Percentiles rank a stretch among this genome's conserved stretches.
phyloP scores from a whole-genome alignment of 2,113 vertebrate genomes.

The Gymnocephalus cernua region DNA sequence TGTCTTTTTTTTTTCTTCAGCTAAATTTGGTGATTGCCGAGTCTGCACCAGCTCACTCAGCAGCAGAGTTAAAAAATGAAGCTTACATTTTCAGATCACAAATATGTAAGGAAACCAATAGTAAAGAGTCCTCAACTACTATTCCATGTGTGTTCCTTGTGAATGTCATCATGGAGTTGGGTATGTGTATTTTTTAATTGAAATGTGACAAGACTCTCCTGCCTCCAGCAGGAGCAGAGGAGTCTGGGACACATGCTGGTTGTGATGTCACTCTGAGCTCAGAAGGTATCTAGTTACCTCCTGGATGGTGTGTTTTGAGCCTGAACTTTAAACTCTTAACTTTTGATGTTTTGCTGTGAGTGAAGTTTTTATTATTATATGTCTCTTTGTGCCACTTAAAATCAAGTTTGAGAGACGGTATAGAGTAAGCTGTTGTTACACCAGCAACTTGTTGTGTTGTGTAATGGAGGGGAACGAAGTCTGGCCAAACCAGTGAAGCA shows the following conservation, averaged over 20 bases:
- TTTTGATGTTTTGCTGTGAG: conserved; percentile 50
- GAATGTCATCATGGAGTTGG: neutral
- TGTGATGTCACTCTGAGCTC: conserved; percentile 80
- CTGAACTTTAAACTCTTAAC: conserved; percentile 9
- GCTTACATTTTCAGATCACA: neutral
- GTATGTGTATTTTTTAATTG: neutral
- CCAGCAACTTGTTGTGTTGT: conserved; percentile 15
- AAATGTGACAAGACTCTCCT: conserved; percentile 38
- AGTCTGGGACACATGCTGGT: conserved; percentile 37
- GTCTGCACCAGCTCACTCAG: neutral
- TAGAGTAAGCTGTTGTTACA: conserved; percentile 2
- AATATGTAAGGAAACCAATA: neutral
- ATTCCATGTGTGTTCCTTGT: neutral
- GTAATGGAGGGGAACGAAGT: conserved; percentile 19
- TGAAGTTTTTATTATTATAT: conserved; percentile 30
- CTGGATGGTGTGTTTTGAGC: conserved; percentile 61
- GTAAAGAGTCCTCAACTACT: neutral
- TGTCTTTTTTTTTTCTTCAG: conserved; percentile 7
- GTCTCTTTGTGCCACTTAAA: conserved; percentile 7
- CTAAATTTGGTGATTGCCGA: neutral
- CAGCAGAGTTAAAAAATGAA: neutral
- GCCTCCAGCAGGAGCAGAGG: conserved; percentile 62
- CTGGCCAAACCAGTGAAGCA: conserved; percentile 3
- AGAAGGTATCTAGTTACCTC: conserved; percentile 76
- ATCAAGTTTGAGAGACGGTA: neutral